Evolutionary conservation across 2,113 vertebrate genomes (phyloP).

Genomic region (Terrapene triunguis): DNA sequence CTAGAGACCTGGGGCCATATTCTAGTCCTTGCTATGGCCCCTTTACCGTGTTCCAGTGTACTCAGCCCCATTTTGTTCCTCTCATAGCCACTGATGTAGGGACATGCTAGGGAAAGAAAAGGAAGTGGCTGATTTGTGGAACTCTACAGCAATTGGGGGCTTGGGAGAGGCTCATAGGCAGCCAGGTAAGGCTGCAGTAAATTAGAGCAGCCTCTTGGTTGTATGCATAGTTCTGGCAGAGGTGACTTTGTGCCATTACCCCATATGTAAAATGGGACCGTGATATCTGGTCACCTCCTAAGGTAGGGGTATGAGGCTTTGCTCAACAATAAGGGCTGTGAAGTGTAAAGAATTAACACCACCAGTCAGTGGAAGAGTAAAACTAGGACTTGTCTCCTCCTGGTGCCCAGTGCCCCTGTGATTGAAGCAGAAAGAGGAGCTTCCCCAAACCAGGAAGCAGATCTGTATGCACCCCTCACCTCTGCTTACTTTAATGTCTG

Average conservation of each 20-base stretch:
- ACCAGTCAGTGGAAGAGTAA: neutral
- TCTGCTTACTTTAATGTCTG: neutral
- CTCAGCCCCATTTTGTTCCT: neutral
- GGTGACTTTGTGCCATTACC: neutral
- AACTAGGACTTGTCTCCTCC: neutral
- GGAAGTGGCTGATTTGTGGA: neutral
- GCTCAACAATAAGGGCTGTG: neutral
- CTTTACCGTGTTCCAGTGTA: neutral
- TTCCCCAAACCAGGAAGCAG: neutral
- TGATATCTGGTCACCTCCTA: neutral
- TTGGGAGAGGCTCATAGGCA: neutral
- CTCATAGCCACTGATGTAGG: neutral
- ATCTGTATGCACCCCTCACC: neutral
- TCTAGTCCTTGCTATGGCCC: neutral
- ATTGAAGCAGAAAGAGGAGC: neutral
- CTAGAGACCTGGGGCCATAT: neutral
- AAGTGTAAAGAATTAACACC: neutral
- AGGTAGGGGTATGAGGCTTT: neutral
- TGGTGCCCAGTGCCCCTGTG: rapidly evolving
- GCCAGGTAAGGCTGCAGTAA: neutral
- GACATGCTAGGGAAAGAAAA: neutral
- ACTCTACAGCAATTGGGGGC: no score
- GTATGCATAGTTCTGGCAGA: neutral
- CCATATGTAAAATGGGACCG: neutral
- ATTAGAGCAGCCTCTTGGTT: neutral